phyloP scores from a whole-genome alignment of 2,888 invertebrate species.

The Drosophila prolongata region DNA sequence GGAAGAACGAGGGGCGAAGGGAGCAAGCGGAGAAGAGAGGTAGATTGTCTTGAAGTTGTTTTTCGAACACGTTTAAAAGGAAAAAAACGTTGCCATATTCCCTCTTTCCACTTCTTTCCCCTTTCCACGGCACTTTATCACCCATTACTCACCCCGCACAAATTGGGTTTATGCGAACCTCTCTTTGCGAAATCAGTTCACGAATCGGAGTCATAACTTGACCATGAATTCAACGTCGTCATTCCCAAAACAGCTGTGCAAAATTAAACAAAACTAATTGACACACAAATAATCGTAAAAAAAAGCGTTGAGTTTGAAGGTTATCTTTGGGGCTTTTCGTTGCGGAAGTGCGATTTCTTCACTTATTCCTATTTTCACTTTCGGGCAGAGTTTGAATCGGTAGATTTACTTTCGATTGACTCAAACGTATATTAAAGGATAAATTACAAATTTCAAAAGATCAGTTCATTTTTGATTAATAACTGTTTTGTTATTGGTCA shows the following conservation, averaged over 20 bases:
- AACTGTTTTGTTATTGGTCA: no score
- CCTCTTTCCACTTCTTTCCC: constrained; percentile 10
- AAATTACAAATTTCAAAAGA: no score
- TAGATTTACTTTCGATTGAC: neutral
- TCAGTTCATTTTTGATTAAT: no score
- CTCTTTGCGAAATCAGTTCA: constrained; percentile 36
- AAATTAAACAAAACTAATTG: constrained; percentile 26
- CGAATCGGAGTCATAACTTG: constrained; percentile 21
- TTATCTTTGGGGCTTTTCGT: constrained; percentile 17
- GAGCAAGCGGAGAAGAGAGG: neutral
- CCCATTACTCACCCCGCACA: constrained; percentile 17
- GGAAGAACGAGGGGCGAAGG: neutral
- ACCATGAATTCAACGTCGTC: constrained; percentile 26
- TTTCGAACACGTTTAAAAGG: constrained; percentile 62
- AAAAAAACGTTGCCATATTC: constrained; percentile 1
- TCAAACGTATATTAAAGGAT: no score
- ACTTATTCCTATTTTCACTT: constrained; percentile 3
- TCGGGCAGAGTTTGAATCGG: neutral
- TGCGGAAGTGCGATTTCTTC: constrained; percentile 28
- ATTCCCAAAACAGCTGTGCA: constrained; percentile 32
- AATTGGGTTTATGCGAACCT: constrained; percentile 20
- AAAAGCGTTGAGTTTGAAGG: constrained; percentile 17
- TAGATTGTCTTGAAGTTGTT: constrained; percentile 57
- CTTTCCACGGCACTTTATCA: neutral
- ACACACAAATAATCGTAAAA: constrained; percentile 14